Evolutionary conservation across 2,113 vertebrate species (phyloP), one percentile per base, ranked within the genome.

Genomic region (Malurus alboscapulatus): DNA sequence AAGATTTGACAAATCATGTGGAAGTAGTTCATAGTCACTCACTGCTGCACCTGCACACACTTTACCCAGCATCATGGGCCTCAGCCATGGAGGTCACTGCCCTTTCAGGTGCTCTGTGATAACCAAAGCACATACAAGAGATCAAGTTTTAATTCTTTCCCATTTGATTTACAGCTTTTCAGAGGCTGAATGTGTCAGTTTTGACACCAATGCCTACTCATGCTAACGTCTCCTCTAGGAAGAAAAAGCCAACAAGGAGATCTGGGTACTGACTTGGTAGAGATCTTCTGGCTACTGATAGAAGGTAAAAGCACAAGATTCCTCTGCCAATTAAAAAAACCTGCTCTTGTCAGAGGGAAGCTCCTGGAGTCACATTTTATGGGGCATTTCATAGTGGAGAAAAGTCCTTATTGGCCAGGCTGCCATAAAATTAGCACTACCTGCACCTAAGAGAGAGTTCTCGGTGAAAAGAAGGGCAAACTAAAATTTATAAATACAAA

Each of bases 11-110:
- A 14, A 84, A 19, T 68, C 26, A 12, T 2, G 0, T 72, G 27
- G 76, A 5, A 65, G 6, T 4, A 76, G 27, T 17, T 53, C 22
- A 30, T 4, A 22, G 29, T 13, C 14, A 13, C 10, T 29, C 9
- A 38, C 2, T 1, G 4, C 27, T 58, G 7, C 8, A 5, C 30
- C 27, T 40, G 9, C 8, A 42, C 3, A 3, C 25, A 13, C 19
- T 38, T 72, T 67, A 17, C 16, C 8, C 62, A 82, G 30, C 5
- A 17, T 5, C 18, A 20, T 15, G 51, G 30, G 45, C 19, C 72
- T 59, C 34, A 73, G 20, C 15, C 2, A 1, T 32, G 25, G 0
- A 3, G 14, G 15, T 42, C 20, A 21, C 24, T 66, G 68, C 10
- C 16, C 13, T 55, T 73, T 15, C 6, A 71, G n/a, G 5, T 40